These are phyloP conservation scores for Drosophila equinoxialis DNA, from an alignment of 1,140 invertebrate genomes.

Conservation along the genomic window DNA sequence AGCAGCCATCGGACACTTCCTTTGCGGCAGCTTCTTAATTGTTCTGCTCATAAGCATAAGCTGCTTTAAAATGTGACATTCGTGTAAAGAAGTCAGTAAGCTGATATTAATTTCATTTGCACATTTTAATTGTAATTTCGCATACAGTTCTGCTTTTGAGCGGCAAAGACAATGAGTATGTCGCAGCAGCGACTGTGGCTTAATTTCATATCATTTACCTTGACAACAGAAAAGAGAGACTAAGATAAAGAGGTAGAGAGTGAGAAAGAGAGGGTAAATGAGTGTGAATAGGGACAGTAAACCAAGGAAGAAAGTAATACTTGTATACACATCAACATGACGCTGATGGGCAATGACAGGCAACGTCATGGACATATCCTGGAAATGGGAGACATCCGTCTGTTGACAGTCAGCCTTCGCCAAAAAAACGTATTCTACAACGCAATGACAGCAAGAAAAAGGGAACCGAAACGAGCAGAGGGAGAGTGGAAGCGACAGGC, in stretches of 20 bases:
- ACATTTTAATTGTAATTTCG: conserved; percentile 58
- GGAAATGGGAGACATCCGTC: conserved; percentile 56
- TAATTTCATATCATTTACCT: conserved; percentile 56
- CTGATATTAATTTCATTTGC: conserved; percentile 58
- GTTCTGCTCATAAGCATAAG: conserved; percentile 21
- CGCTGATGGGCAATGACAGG: conserved; percentile 69
- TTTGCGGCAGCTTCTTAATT: conserved; percentile 3
- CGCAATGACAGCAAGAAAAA: conserved; percentile 18
- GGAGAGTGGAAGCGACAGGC: not conserved
- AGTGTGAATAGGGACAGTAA: not conserved
- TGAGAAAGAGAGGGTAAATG: not conserved
- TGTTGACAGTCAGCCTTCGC: conserved; percentile 62
- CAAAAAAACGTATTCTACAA: conserved; percentile 26
- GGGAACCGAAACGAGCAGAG: not conserved
- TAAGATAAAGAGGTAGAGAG: not conserved
- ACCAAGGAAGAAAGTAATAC: not conserved
- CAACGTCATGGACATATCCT: conserved; percentile 59
- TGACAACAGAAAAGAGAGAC: conserved; percentile 30
- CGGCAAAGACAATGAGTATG: conserved; percentile 10
- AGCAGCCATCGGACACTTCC: not conserved
- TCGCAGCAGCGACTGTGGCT: conserved; percentile 22
- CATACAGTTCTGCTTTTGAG: conserved; percentile 9
- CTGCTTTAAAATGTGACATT: conserved; percentile 49
- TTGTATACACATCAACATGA: conserved; percentile 25
- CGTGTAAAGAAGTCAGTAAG: conserved; percentile 43